Percentiles rank a stretch among this genome's conserved stretches.
phyloP scores from a whole-genome alignment of 2,888 invertebrate genomes.

The Agonopterix alstromeriana region DNA sequence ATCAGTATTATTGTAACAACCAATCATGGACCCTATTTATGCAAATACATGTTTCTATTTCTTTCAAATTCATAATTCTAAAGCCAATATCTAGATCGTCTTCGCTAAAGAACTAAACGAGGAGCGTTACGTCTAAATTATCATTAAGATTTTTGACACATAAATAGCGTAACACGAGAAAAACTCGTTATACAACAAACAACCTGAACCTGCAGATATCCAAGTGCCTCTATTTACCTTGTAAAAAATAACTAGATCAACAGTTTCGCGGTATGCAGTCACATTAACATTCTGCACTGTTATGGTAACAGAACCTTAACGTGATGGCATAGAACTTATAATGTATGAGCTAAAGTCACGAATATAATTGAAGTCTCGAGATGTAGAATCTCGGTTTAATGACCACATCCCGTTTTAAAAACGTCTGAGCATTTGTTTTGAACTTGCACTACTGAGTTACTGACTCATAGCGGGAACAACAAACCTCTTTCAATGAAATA shows the following conservation, averaged over 20 bases:
- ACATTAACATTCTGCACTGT: slow-evolving; percentile 2
- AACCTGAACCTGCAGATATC: too few relatives aligned
- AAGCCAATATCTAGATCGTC: too few relatives aligned
- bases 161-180: too few relatives aligned
- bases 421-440: slow-evolving; percentile 64
- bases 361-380: slow-evolving; percentile 22
- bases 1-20: too few relatives aligned
- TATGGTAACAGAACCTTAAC: slow-evolving; percentile 5
- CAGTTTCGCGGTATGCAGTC: slow-evolving; percentile 25
- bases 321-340: slow-evolving; percentile 10
- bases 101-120: too few relatives aligned
- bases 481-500: slow-evolving; percentile 50
- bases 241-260: slow-evolving; percentile 30
- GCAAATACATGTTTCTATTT: too few relatives aligned
- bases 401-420: slow-evolving; percentile 68
- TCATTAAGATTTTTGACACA: too few relatives aligned
- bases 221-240: slow-evolving; percentile 16
- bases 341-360: slow-evolving; percentile 3
- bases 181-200: too few relatives aligned
- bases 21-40: too few relatives aligned
- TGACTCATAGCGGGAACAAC: slow-evolving; percentile 62
- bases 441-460: slow-evolving; percentile 45
- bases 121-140: background rate
- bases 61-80: too few relatives aligned
- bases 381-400: slow-evolving; percentile 67